These are phyloP conservation scores for Mesopsocus fuscifrons DNA, from an alignment of 2,888 invertebrate genomes.

Conservation along the genomic window DNA sequence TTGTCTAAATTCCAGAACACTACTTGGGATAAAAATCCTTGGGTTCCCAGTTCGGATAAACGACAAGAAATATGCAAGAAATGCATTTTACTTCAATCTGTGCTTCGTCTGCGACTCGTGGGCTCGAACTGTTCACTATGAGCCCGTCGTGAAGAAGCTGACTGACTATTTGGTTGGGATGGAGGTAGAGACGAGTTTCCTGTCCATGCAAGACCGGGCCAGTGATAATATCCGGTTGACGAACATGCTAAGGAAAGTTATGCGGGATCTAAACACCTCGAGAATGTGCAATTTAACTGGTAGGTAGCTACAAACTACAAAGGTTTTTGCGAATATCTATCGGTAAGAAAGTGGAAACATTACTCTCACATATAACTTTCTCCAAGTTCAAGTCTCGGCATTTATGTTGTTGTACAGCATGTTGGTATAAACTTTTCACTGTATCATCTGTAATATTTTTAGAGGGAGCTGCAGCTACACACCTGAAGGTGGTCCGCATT, in stretches of 20 bases:
- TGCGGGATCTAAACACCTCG: conserved; percentile 61
- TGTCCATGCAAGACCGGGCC: conserved; percentile 41
- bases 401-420: too few relatives aligned
- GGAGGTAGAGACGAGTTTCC: conserved; percentile 70
- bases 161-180: conserved; percentile 77
- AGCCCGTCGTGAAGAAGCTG: conserved; percentile 83
- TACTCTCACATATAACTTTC: too few relatives aligned
- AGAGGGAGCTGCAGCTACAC: conserved; percentile 76
- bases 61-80: conserved; percentile 72
- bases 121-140: conserved; percentile 80
- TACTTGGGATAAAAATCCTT: conserved; percentile 68
- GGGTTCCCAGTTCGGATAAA: conserved; percentile 85
- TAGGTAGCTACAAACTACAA: conserved; percentile 26
- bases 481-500: conserved; percentile 69
- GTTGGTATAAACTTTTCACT: conserved; percentile 1
- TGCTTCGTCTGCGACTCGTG: conserved; percentile 87
- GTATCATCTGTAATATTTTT: conserved; percentile 17
- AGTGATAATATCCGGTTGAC: conserved; percentile 49
- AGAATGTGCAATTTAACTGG: conserved; percentile 57
- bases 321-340: too few relatives aligned
- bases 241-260: conserved; percentile 55
- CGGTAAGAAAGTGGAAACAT: too few relatives aligned
- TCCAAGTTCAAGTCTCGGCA: too few relatives aligned
- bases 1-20: conserved; percentile 33
- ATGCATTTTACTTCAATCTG: conserved; percentile 88